Base-by-base conservation (phyloP, 2,888 invertebrate genomes). In the Tiphia femorata region DNA sequence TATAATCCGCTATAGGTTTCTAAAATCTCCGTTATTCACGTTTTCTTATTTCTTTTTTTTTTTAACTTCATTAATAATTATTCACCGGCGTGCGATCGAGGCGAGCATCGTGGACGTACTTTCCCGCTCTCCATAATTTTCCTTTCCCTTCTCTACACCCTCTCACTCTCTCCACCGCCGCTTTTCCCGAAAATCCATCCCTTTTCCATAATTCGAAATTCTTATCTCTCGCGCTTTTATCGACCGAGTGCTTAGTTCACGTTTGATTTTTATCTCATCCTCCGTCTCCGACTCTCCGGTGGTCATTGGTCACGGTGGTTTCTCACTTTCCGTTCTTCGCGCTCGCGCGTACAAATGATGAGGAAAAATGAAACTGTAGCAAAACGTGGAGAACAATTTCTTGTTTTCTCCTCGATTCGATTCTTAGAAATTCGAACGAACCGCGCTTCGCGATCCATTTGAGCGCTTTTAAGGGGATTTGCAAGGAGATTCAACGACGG, bases 1-100 rank as follows among this genome's bases (percentile, higher is more conserved):
- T 82, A 82, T 82, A 72, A 80, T 73, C 79, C 77, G 76, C 75
- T 79, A 79, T 75, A 75, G 61, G 47, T 63, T 73, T 73, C 78
- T 80, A 80, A 80, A 82, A 80, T 79, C 76, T 75, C n/a, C 75
- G 72, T 79, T 67, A 70, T 62, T 59, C 46, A 50, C 40, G 52
- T 62, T 53, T 51, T 53, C 58, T 58, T 44, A 29, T 12, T 21
- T 38, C 20, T 50, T 55, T 52, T 44, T 49, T 48, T 49, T 66
- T 42, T 25, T 49, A n/a, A 21, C 10, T 29, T 38, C 25, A 7
- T 35, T 42, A 41, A 20, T 25, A 49, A 38, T 48, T 60, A 60
- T 58, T 63, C 54, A 49, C 38, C 37, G 58, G 53, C 58, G 55
- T 65, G 65, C 59, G 58, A 55, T 51, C 35, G 17, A 50, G 58